Evolutionary conservation across 2,888 invertebrate species (phyloP).

Genomic region (Orchesellides sinensis): DNA sequence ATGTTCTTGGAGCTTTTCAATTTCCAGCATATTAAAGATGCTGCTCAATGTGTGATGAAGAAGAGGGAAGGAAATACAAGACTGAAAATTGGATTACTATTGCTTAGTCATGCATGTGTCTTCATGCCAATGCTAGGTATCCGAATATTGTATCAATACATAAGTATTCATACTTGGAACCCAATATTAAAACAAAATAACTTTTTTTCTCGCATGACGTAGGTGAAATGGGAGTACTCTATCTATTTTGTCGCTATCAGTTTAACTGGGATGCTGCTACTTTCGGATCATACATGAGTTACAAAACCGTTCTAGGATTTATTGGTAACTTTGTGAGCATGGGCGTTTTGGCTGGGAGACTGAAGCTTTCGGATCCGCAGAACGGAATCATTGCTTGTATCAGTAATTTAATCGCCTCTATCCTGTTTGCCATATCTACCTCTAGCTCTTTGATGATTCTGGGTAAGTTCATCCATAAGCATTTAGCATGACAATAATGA

Average conservation of each 20-base stretch:
- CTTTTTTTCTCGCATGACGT: slow-evolving; percentile 76
- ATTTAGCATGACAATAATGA: background rate
- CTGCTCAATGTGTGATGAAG: slow-evolving; percentile 82
- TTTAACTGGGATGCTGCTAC: slow-evolving; percentile 94
- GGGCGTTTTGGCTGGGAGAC: slow-evolving; percentile 62
- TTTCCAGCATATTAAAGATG: slow-evolving; percentile 77
- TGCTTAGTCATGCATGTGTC: slow-evolving; percentile 78
- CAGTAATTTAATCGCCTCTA: slow-evolving; percentile 43
- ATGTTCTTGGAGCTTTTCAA: slow-evolving; percentile 70
- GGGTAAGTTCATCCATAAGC: slow-evolving; percentile 51
- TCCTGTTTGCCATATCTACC: slow-evolving; percentile 57
- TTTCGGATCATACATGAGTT: slow-evolving; percentile 77
- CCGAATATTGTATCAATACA: background rate
- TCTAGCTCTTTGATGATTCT: slow-evolving; percentile 60
- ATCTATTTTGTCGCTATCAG: slow-evolving; percentile 88
- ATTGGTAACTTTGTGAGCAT: slow-evolving; percentile 72
- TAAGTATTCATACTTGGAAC: too few species aligned
- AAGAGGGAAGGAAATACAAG: slow-evolving; percentile 81
- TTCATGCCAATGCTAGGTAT: slow-evolving; percentile 71
- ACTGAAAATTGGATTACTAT: slow-evolving; percentile 83
- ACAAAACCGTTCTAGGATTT: slow-evolving; percentile 71
- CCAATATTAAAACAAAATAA: too few species aligned
- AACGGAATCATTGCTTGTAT: slow-evolving; percentile 66
- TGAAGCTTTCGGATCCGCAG: slow-evolving; percentile 64
- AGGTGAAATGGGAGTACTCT: slow-evolving; percentile 92